Conservation (phyloP, 2,113 vertebrate genomes). For the Cololabis saira region DNA sequence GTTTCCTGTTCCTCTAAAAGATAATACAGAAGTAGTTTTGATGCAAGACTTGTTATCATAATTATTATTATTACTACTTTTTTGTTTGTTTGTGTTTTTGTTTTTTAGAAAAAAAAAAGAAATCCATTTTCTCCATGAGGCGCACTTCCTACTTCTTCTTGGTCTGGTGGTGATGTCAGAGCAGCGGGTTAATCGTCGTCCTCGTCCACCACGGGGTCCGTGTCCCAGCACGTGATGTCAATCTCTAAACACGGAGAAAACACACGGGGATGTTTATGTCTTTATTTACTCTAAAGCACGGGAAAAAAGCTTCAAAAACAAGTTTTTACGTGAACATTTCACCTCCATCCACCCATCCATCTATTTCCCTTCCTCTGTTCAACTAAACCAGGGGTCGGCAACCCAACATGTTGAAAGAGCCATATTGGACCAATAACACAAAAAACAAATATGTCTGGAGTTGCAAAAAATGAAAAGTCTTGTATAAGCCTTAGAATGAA, state of each 20-base stretch:
- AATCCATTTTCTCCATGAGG: conserved; percentile 65
- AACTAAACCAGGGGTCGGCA: no score
- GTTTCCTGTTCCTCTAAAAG: conserved; percentile 72
- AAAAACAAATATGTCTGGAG: no score
- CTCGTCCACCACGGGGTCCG: conserved; percentile 92
- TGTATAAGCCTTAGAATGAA: no score
- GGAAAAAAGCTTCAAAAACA: neutral
- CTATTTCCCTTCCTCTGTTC: no score
- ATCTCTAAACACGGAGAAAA: conserved; percentile 84
- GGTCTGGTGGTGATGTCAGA: conserved; percentile 33
- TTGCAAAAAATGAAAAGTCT: no score
- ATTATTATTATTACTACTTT: conserved; percentile 24
- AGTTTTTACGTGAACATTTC: no score
- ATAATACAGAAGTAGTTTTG: conserved; percentile 74
- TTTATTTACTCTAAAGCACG: neutral
- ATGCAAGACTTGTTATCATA: conserved; percentile 75
- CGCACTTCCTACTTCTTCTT: conserved; percentile 68
- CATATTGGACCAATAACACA: no score
- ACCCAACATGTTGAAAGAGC: no score
- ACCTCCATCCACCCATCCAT: no score
- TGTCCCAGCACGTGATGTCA: conserved; percentile 97
- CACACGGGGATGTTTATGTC: neutral
- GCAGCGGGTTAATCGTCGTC: conserved; percentile 86
- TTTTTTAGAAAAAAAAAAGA: conserved; percentile 67
- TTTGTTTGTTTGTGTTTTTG: conserved; percentile 47